Base-by-base conservation (phyloP, 1,140 invertebrate genomes). In the Zaprionus camerounensis region DNA sequence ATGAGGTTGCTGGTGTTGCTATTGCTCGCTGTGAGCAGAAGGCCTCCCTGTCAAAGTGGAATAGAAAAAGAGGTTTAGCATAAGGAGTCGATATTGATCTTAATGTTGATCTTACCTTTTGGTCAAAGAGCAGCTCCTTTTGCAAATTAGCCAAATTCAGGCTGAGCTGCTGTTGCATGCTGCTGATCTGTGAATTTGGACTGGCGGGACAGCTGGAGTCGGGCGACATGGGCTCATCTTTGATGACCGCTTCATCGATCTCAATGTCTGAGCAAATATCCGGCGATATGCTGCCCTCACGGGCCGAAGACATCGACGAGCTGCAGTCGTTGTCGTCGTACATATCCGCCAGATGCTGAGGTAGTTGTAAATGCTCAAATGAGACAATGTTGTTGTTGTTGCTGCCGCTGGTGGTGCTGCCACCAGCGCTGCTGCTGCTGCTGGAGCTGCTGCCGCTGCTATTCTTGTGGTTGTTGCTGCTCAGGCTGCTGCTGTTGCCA, bases 141-240 rank as follows among this genome's bases (percentile, higher is more conserved):
- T 81, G 92, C 93, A 94, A 84, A 93, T 94, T 92, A 93, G 94
- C 82, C 78, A 88, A 41, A 61, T 80, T 92, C 20, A 92, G 83
- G 81, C 66, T 92, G 64, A 78, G 80, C 68, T 93, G 76, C 68
- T 93, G 72, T 59, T 73, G 85, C 24, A 62, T 57, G 72, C 62
- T 81, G 64, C 81, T 78, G 51, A 62, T 88, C 31, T 78, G 75
- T 59, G 86, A 91, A 13, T 78, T 93, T 13, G 95, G 95, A 69
- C 95, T 95, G 58, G 95, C 94, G 4, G 95, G 94, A 81, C 94
- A 95, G 63, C 95, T 96, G 53, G 95, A 96, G 44, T 94, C 93
- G 3, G 95, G 95, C 62, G 96, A 96, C 72, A 95, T 94, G 34
- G 96, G 96, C 87, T 97, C 96, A 36, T 95, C 94, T 92, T 96